Base-by-base conservation (phyloP, 2,888 invertebrate genomes). In the Drosophila percnosoma region DNA sequence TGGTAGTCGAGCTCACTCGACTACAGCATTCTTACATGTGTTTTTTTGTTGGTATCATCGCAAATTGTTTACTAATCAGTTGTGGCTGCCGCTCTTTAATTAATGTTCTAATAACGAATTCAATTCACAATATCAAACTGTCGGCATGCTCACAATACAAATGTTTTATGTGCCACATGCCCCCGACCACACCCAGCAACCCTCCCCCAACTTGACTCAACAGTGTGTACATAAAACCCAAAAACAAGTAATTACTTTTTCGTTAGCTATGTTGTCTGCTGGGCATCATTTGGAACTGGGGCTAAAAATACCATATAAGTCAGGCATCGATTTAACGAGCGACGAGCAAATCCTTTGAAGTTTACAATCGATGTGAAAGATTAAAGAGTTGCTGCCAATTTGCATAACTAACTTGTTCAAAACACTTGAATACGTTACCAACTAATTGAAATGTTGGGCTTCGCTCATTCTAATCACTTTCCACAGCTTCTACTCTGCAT, bases 91-190 rank as follows among this genome's bases (percentile, higher is more conserved):
- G 74, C 58, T 58, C 68, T 68, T 24, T 80, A 80, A 87, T 83
- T 84, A 83, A 84, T 78, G 68, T 68, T 54, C 70, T 69, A 65
- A 78, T 65, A 84, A 80, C 71, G 73, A 70, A 84, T 80, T 80
- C 59, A 68, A 79, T 73, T 69, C 72, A 51, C 69, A 71, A 82
- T 72, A 84, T 65, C 45, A 45, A 45, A 1, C 54, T 71, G 78
- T 59, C 78, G 82, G 77, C 73, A 65, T 62, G 54, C 38, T 53
- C 57, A 70, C 75, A 84, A 84, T 67, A 59, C 64, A 66, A 77
- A 65, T 77, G 70, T 61, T 79, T 81, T 68, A 71, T 69, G 59
- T 71, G 68, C 68, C 64, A 51, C 48, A 7, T n/a, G 1, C 11
- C 48, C 34, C 27, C n/a, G 1, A n/a, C 18, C 10, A 2, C 13